Percentiles rank a stretch among this genome's conserved stretches.
These are phyloP conservation scores for Aepyceros melampus DNA, from an alignment of 2,113 vertebrate species.

Conservation along the genomic window DNA sequence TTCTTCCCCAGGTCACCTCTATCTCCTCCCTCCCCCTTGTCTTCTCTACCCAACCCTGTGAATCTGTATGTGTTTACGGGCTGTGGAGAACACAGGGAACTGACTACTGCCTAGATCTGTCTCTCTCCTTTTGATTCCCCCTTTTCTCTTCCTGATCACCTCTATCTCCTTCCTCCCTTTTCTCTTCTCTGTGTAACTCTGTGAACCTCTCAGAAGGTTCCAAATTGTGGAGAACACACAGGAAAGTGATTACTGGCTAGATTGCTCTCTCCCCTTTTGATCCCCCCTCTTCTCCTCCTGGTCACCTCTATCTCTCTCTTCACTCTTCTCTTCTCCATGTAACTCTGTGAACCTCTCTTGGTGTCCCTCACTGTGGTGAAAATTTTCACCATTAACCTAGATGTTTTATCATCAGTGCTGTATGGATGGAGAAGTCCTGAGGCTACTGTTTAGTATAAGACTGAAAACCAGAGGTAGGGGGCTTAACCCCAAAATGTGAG, in stretches of 20 bases:
- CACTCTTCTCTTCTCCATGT: not conserved
- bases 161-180: not conserved
- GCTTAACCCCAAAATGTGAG: not conserved
- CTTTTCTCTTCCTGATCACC: not conserved
- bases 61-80: not conserved
- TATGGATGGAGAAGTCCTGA: not conserved
- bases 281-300: not conserved
- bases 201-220: not conserved
- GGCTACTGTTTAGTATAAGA: not conserved
- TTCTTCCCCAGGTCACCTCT: not conserved
- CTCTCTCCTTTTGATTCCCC: not conserved
- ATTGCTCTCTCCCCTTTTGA: not conserved
- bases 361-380: not conserved
- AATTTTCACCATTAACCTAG: not conserved
- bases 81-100: not conserved
- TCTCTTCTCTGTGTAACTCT: not conserved
- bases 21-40: not conserved
- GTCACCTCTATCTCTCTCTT: not conserved
- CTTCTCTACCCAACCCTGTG: not conserved
- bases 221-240: not conserved
- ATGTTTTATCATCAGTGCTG: not conserved
- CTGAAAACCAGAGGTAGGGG: not conserved
- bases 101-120: not conserved
- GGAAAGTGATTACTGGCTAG: not conserved
- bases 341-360: not conserved